Evolutionary conservation across 2,888 invertebrate genomes (phyloP), one percentile per base, ranked within the genome.

Genomic region (Apodemia mormo): DNA sequence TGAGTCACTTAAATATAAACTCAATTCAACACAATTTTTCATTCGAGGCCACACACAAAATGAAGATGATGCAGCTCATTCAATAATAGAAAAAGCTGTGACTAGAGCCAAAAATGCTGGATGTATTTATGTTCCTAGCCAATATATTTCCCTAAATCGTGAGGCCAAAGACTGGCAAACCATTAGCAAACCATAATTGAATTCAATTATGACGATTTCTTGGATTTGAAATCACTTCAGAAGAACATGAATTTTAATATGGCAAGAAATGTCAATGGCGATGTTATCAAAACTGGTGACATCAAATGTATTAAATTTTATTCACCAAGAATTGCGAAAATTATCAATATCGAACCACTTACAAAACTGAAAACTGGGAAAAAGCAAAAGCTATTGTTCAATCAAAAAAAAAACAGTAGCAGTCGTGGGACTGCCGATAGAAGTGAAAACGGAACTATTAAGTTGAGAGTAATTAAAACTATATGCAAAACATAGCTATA

Each of bases 81-180:
- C 76, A 30, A 66, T 76, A 30, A 76, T 76, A 33, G 77, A 76
- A 71, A 78, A 72, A 68, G 30, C 73, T 7, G 58, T 76, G 6
- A 70, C 66, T 65, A 72, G 72, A 71, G 77, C 77, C 9, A 77
- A 78, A 72, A 77, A 76, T 45, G 68, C 77, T 61, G 76, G 77
- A 6, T 65, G 73, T 45, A 75, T 78, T 37, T 78, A 78, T 67
- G 67, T 73, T 10, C 76, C 79, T 22, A 72, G 73, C 43, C 78
- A 78, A 68, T 75, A 76, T n/a, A 68, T 75, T 37, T 61, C 68
- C 65, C 30, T 76, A 61, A 77, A 75, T 30, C 67, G 71, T 45
- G 67, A 67, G 65, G 72, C 72, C 7, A 76, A 76, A 74, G 66
- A 71, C 70, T 33, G 76, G 76, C 9, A 72, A 76, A n/a, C 66